phyloP scores from a whole-genome alignment of 2,888 invertebrate genomes.

The Eristalinus aeneus region DNA sequence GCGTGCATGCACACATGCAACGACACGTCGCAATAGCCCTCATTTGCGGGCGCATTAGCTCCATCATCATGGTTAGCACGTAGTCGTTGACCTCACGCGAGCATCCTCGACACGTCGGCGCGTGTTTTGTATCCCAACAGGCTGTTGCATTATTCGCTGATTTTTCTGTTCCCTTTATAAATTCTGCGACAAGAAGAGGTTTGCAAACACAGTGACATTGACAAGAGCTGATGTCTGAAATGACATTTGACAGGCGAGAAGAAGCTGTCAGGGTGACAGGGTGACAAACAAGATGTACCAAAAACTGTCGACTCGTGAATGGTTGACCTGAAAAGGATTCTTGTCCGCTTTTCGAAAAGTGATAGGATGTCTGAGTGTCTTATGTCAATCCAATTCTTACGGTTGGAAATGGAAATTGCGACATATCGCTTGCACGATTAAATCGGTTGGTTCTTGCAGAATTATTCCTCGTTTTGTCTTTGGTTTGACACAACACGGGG shows the following conservation, averaged over 20 bases:
- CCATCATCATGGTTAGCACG: constrained; percentile 6
- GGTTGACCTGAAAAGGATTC: not conserved
- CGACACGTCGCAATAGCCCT: constrained; percentile 19
- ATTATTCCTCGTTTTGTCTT: too few relatives aligned
- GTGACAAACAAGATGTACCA: not conserved
- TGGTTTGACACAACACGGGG: too few relatives aligned
- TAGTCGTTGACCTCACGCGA: constrained; percentile 41
- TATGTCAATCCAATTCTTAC: not conserved
- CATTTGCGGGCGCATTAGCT: constrained; percentile 20
- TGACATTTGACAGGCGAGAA: constrained; percentile 26
- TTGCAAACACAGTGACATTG: constrained; percentile 16
- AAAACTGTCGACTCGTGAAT: not conserved
- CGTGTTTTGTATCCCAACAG: constrained; percentile 32
- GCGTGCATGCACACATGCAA: constrained; percentile 3
- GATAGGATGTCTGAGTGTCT: not conserved
- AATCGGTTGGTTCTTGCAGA: too few relatives aligned
- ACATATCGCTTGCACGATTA: too few relatives aligned
- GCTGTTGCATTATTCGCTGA: not conserved
- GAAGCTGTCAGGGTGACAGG: not conserved
- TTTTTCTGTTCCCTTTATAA: not conserved
- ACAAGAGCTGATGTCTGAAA: not conserved
- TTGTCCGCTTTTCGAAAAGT: not conserved
- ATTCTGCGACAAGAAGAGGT: not conserved
- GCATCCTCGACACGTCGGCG: constrained; percentile 33
- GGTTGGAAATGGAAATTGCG: too few relatives aligned